phyloP scores from a whole-genome alignment of 30 jellyfish, hydroid and myxozoan genomes.

The Morbakka virulenta region DNA sequence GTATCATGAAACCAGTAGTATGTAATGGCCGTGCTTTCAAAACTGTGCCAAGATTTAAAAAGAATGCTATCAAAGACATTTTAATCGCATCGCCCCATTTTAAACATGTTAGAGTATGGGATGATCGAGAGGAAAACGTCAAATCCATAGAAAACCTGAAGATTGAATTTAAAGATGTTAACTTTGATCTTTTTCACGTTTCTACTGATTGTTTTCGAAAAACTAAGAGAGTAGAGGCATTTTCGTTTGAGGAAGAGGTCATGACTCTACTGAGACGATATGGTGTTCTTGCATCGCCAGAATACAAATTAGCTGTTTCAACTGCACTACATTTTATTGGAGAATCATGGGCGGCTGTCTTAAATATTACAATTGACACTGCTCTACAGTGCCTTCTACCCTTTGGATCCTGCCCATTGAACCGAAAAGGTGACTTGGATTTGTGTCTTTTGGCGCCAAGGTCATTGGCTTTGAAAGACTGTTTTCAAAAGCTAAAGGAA shows the following conservation, averaged over 20 bases:
- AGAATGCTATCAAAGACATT: conserved; percentile 41
- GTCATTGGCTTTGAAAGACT: conserved; percentile 28
- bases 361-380: conserved; percentile 1
- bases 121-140: conserved; percentile 80
- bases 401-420: conserved; percentile 86
- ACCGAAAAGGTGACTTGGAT: conserved; percentile 80
- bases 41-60: conserved; percentile 53
- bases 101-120: conserved; percentile 83
- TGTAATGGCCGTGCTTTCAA: conserved; percentile 3
- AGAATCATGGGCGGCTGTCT: conserved; percentile 62
- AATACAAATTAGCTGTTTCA: conserved; percentile 41
- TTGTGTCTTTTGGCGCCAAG: conserved; percentile 80
- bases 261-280: conserved; percentile 10
- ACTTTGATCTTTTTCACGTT: conserved; percentile 62
- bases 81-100: conserved; percentile 55
- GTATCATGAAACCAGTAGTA: conserved; percentile 63
- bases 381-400: conserved; percentile 24
- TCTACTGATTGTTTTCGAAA: background rate
- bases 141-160: conserved; percentile 49
- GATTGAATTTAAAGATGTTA: conserved; percentile 27
- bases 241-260: background rate
- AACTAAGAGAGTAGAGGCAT: background rate
- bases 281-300: conserved; percentile 42
- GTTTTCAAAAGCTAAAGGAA: conserved; percentile 52
- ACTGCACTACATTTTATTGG: conserved; percentile 48